A percentile compares a stretch with the other conserved stretches of the same genome.
These are phyloP conservation scores for Nilaparvata lugens DNA, from an alignment of 1,140 invertebrate genomes.

Conservation along the genomic window DNA sequence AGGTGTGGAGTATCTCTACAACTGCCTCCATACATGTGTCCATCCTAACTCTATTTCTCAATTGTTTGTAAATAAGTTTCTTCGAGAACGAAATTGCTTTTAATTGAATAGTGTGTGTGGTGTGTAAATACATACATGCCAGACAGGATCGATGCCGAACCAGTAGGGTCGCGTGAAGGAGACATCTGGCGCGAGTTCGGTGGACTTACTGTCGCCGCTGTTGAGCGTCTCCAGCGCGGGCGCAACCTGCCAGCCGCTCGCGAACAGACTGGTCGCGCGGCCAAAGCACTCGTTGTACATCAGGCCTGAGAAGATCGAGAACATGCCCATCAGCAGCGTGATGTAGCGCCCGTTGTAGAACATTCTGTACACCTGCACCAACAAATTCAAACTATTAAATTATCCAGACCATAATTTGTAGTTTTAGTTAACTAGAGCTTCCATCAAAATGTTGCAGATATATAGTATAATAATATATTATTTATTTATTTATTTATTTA, in stretches of 20 bases:
- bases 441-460: too few relatives aligned
- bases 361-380: conserved; percentile 33
- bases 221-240: conserved; percentile 38
- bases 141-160: conserved; percentile 50
- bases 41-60: too few relatives aligned
- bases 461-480: too few relatives aligned
- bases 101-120: too few relatives aligned
- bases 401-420: too few relatives aligned
- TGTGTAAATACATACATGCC: conserved; percentile 37
- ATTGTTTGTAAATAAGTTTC: too few relatives aligned
- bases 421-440: too few relatives aligned
- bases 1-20: too few relatives aligned
- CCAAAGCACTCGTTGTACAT: conserved; percentile 81
- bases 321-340: conserved; percentile 69
- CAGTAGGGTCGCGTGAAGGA: conserved; percentile 42
- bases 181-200: conserved; percentile 28
- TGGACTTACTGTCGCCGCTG: conserved; percentile 26
- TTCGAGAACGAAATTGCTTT: too few relatives aligned
- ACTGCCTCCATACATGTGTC: too few relatives aligned
- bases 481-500: too few relatives aligned
- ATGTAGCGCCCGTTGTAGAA: conserved; percentile 80
- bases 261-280: conserved; percentile 72
- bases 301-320: conserved; percentile 45
- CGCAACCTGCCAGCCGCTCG: conserved; percentile 54
- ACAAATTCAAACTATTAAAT: too few relatives aligned